These are phyloP conservation scores for Holotrichia oblita DNA, from an alignment of 1,140 invertebrate species.

Conservation along the genomic window DNA sequence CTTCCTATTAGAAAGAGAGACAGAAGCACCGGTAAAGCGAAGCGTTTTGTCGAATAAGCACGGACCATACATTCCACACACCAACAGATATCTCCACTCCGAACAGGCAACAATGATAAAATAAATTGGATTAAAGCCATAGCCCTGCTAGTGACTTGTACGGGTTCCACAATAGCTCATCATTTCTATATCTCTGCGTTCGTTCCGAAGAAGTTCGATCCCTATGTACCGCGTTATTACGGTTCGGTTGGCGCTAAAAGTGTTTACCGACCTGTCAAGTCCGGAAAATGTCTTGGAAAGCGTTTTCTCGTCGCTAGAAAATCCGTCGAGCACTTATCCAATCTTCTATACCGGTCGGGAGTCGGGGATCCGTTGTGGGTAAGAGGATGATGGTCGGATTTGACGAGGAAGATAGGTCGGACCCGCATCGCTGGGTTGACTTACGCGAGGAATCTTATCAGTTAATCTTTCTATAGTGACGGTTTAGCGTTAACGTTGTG, in stretches of 20 bases:
- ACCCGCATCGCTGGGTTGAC: background rate
- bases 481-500: slow-evolving; percentile 3
- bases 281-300: slow-evolving; percentile 58
- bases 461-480: slow-evolving; percentile 22
- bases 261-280: slow-evolving; percentile 60
- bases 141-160: slow-evolving; percentile 57
- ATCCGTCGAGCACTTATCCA: slow-evolving; percentile 57
- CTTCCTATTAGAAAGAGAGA: slow-evolving; percentile 19
- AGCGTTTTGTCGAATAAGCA: slow-evolving; percentile 2
- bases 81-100: slow-evolving; percentile 52
- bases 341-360: slow-evolving; percentile 47
- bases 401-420: background rate
- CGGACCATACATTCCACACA: slow-evolving; percentile 36
- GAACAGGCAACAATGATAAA: slow-evolving; percentile 60
- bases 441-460: slow-evolving; percentile 20
- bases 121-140: slow-evolving; percentile 62
- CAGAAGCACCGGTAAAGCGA: background rate
- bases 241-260: slow-evolving; percentile 49
- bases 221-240: slow-evolving; percentile 45
- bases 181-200: slow-evolving; percentile 51
- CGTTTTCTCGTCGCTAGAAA: slow-evolving; percentile 56
- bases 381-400: too few relatives aligned
- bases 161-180: slow-evolving; percentile 60
- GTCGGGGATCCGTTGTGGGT: slow-evolving; percentile 14
- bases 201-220: slow-evolving; percentile 3